Base-by-base conservation (phyloP, 2,888 invertebrate species). In the Melinopterus prodromus region DNA sequence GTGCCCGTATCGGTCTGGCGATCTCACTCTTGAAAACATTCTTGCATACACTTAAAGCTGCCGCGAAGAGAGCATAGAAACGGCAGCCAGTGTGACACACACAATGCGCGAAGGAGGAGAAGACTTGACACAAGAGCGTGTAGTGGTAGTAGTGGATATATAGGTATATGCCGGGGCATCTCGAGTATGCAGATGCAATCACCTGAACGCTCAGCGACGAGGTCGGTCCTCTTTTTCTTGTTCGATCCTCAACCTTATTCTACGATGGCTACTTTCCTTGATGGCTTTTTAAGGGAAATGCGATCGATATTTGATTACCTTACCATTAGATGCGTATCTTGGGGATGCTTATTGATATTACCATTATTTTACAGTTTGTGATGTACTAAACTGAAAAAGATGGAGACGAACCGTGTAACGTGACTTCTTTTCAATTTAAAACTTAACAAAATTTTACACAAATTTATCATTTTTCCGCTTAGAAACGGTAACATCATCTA, bases 161-260 rank as follows among this genome's bases (percentile, higher is more conserved):
- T 53, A 53, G 53, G 9, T 53, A 53, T 53, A 53, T 35, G 12
- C 36, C 35, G 35, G 12, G 35, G 71, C 26, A 74, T 74, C 37
- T 74, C 74, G 74, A 74, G 74, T 74, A 74, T 74, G 74, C 74
- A 74, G 26, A 74, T 74, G 74, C 74, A 35, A 74, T 74, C 74
- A 74, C 74, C 74, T 74, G 74, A 74, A 37, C 35, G 12, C 36
- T 3, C 2, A 26, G 26, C 26, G 26, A 26, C 26, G 26, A 26
- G 26, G 26, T 26, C 26, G 26, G 3, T 26, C 35, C 74, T 74
- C 35, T 74, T 74, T 35, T 74, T 36, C 14, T 35, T 74, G n/a
- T 74, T 74, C n/a, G 35, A 36, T 35, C 26, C 74, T 35, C 74
- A 35, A 36, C 37, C 74, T 74, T 71, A 16, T 26, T 35, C 36